Evolutionary conservation across 2,113 vertebrate species (phyloP).

Genomic region (Petrocephalus zakoni): DNA sequence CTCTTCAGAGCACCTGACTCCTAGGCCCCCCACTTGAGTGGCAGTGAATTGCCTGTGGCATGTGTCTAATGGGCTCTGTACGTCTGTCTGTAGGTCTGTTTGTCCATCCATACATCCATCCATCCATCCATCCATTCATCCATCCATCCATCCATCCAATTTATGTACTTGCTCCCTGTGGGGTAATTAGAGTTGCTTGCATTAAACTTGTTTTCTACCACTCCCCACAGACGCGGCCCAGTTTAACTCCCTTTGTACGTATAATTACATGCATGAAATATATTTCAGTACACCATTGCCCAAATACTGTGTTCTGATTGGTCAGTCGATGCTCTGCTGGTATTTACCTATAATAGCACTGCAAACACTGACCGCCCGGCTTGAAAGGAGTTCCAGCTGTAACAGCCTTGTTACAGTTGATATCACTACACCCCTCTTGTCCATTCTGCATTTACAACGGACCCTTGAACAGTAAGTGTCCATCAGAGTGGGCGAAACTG

Average conservation of each 20-base stretch:
- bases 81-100: constrained; percentile 23
- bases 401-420: neutral
- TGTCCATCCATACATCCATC: constrained; percentile 60
- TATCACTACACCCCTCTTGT: neutral
- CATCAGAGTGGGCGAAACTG: neutral
- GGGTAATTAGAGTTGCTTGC: constrained; percentile 62
- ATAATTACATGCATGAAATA: neutral
- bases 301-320: neutral
- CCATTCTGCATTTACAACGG: neutral
- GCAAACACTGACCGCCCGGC: neutral
- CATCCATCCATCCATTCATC: constrained; percentile 57
- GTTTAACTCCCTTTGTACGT: constrained; percentile 30
- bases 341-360: neutral
- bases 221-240: constrained; percentile 50
- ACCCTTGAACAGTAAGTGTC: neutral
- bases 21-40: neutral
- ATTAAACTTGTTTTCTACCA: constrained; percentile 71
- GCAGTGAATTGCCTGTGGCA: neutral
- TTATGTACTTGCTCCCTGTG: constrained; percentile 50
- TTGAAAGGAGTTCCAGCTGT: neutral
- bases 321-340: neutral
- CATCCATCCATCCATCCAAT: constrained; percentile 57
- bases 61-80: constrained; percentile 20
- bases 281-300: neutral
- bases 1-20: neutral